A percentile compares a stretch with the other conserved stretches of the same genome.
phyloP scores from a whole-genome alignment of 2,888 invertebrate species.

The Emmelina monodactyla region DNA sequence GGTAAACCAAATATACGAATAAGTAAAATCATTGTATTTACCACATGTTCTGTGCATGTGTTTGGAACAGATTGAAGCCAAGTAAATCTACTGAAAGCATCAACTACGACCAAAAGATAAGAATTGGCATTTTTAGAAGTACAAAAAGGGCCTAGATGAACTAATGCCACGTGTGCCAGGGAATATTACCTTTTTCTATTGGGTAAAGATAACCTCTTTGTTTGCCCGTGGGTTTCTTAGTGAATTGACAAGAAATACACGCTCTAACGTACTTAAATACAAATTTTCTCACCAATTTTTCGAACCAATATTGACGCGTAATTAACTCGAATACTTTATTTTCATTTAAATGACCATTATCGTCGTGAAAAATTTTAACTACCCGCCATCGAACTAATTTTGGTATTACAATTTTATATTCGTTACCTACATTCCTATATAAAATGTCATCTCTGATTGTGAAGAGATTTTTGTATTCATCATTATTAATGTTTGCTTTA shows the following conservation, averaged over 20 bases:
- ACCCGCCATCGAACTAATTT: slow-evolving; percentile 5
- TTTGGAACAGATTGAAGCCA: slow-evolving; percentile 12
- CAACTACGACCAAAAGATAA: slow-evolving; percentile 10
- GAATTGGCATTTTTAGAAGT: slow-evolving; percentile 8
- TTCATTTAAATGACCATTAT: slow-evolving; percentile 7
- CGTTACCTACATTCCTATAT: not conserved
- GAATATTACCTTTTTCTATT: slow-evolving; percentile 11
- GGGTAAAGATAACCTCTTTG: slow-evolving; percentile 10
- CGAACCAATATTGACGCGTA: slow-evolving; percentile 9
- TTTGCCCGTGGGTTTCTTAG: slow-evolving; percentile 12
- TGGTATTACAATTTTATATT: slow-evolving; percentile 2
- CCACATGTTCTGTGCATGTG: slow-evolving; percentile 3
- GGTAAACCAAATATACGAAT: slow-evolving; percentile 8
- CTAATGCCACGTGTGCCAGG: slow-evolving; percentile 8
- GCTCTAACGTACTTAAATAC: slow-evolving; percentile 11
- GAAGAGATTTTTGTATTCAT: not conserved
- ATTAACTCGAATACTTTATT: slow-evolving; percentile 4
- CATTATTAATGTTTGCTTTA: not conserved
- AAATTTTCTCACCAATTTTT: slow-evolving; percentile 7
- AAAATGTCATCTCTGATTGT: not conserved
- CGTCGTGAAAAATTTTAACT: slow-evolving; percentile 7
- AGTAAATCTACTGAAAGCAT: slow-evolving; percentile 10
- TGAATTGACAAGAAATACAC: slow-evolving; percentile 13
- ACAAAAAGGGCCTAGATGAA: slow-evolving; percentile 15
- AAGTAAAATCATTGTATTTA: slow-evolving; percentile 2